phyloP scores from a whole-genome alignment of 1,140 invertebrate species.

The Drosophila bipectinata region DNA sequence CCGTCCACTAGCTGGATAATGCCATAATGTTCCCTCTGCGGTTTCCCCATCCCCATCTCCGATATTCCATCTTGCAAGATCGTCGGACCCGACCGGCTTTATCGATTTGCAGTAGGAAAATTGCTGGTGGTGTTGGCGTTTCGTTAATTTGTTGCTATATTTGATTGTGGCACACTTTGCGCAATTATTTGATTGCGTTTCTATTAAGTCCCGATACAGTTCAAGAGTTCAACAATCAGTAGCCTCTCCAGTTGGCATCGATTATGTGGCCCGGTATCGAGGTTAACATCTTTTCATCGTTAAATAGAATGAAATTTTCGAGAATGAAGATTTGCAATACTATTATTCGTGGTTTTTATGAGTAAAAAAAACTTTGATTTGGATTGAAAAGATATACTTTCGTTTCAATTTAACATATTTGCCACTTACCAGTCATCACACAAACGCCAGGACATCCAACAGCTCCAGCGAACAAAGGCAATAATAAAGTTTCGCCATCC shows the following conservation, averaged over 20 bases:
- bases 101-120: slow-evolving; percentile 45
- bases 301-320: neutral
- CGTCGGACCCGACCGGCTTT: slow-evolving; percentile 6
- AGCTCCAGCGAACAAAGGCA: slow-evolving; percentile 33
- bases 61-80: neutral
- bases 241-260: slow-evolving; percentile 53
- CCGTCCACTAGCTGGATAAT: slow-evolving; percentile 61
- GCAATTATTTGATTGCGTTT: slow-evolving; percentile 82
- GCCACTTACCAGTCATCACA: slow-evolving; percentile 15
- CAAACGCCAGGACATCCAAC: slow-evolving; percentile 11
- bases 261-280: slow-evolving; percentile 45
- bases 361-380: neutral
- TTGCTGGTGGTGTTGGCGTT: slow-evolving; percentile 66
- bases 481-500: slow-evolving; percentile 54
- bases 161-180: slow-evolving; percentile 82
- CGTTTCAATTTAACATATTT: neutral
- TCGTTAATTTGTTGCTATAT: slow-evolving; percentile 79
- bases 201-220: slow-evolving; percentile 78
- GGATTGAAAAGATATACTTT: neutral
- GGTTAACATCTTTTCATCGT: slow-evolving; percentile 42
- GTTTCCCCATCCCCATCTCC: slow-evolving; percentile 18
- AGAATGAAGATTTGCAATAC: neutral
- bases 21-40: slow-evolving; percentile 46
- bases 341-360: neutral
- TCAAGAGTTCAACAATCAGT: slow-evolving; percentile 80